Evolutionary conservation across 2,888 invertebrate genomes (phyloP), one percentile per base, ranked within the genome.

Genomic region (Lepas anatifera): DNA sequence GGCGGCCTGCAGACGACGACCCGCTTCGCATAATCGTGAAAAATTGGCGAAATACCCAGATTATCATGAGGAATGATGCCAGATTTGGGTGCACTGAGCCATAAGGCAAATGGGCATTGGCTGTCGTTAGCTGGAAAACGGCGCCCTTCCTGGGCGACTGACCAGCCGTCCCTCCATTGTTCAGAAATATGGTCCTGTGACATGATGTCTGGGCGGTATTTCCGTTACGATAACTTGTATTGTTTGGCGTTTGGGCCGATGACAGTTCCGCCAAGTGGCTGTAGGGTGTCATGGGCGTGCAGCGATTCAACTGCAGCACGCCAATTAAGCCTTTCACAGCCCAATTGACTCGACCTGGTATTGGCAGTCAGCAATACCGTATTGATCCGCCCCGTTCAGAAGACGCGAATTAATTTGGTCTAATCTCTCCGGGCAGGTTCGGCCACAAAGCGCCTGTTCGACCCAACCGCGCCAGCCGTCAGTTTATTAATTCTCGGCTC

Each of bases 11-110:
- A 22, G 58, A n/a, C 58, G 58, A 32, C 58, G 58, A 32, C 2
- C 58, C 32, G 32, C 32, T 58, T 32, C 58, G 58, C 58, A 58
- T 58, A 58, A 58, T 58, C 29, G 32, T 58, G 58, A 58, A 58
- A 58, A 58, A 58, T 58, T 32, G 58, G 32, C 3, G 58, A 58
- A 58, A 58, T 27, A 58, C 58, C 32, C 58, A 32, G 58, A 32
- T 58, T 58, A 58, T 58, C 58, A 58, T 58, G 58, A 58, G 58
- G 32, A 58, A 58, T 32, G 58, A 58, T 58, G 58, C 32, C 58
- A 32, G 58, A 58, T 58, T 58, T 58, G 58, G n/a, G 58, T 22
- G 58, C 32, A 32, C 32, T 16, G 22, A 58, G 58, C 58, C 58
- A 32, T 18, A 27, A 2, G 58, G 58, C 3, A 6, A 32, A 58